Percentiles rank a stretch among this genome's conserved stretches.
Conservation (phyloP, 2,888 invertebrate genomes). For the Cremastobaeus sp. region DNA sequence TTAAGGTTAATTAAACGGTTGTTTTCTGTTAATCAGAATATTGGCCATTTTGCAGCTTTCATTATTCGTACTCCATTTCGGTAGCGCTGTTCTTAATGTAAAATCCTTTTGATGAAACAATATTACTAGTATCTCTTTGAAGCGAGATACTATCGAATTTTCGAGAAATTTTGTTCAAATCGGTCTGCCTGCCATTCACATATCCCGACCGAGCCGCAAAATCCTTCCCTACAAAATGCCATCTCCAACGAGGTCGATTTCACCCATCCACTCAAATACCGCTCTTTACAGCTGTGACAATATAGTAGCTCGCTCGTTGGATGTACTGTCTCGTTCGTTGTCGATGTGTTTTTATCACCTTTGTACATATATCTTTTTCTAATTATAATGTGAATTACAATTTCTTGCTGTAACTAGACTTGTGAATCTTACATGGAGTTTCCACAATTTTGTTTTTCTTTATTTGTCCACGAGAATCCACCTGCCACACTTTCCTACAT, state of each 20-base stretch:
- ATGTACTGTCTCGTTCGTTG: slow-evolving; percentile 79
- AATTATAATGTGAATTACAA: slow-evolving; percentile 76
- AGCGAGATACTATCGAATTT: slow-evolving; percentile 30
- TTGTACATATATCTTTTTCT: slow-evolving; percentile 75
- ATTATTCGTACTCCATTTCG: slow-evolving; percentile 2
- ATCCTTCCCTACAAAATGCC: slow-evolving; percentile 52
- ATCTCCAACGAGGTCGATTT: slow-evolving; percentile 61
- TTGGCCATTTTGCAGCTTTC: not conserved
- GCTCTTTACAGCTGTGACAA: slow-evolving; percentile 77
- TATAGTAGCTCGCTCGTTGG: slow-evolving; percentile 79
- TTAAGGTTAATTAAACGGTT: no score
- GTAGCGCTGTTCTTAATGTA: slow-evolving; percentile 3
- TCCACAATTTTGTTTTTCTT: slow-evolving; percentile 54
- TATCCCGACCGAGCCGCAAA: slow-evolving; percentile 47
- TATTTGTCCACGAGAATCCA: slow-evolving; percentile 56
- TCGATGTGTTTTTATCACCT: slow-evolving; percentile 77
- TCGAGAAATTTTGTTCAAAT: slow-evolving; percentile 46
- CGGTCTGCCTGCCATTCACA: slow-evolving; percentile 39
- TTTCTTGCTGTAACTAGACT: slow-evolving; percentile 72
- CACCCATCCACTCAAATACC: slow-evolving; percentile 62
- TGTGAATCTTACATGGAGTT: slow-evolving; percentile 61
- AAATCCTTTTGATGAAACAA: slow-evolving; percentile 24
- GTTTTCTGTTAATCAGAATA: not conserved
- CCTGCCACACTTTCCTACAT: slow-evolving; percentile 54
- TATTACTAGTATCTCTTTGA: slow-evolving; percentile 33